phyloP scores from a whole-genome alignment of 1,140 invertebrate species.

The Limonius californicus region DNA sequence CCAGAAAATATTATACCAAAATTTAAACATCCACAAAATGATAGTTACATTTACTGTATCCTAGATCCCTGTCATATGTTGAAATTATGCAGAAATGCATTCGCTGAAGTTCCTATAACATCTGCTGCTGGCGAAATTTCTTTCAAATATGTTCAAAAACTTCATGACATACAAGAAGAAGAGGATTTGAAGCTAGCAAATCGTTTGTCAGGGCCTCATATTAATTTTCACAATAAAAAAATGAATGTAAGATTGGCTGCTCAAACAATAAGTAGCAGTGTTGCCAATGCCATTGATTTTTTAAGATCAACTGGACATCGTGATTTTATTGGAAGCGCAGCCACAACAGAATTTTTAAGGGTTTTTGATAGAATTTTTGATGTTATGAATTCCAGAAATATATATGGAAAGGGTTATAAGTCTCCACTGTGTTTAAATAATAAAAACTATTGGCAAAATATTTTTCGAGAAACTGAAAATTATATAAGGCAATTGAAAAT shows the following conservation, averaged over 20 bases:
- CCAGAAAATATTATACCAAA: constrained; percentile 2
- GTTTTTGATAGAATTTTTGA: constrained; percentile 39
- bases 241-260: constrained; percentile 36
- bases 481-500: constrained; percentile 15
- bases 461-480: constrained; percentile 19
- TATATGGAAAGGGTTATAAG: constrained; percentile 35
- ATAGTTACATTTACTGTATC: constrained; percentile 3
- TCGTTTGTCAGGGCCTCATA: constrained; percentile 25
- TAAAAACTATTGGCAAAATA: constrained; percentile 22
- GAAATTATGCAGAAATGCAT: background rate
- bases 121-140: constrained; percentile 22
- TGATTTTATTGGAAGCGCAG: constrained; percentile 30
- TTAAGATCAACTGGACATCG: constrained; percentile 21
- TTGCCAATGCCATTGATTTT: constrained; percentile 39
- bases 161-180: constrained; percentile 31
- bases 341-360: constrained; percentile 34
- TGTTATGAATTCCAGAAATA: constrained; percentile 32
- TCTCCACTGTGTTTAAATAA: constrained; percentile 29
- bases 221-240: constrained; percentile 33
- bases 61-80: constrained; percentile 3
- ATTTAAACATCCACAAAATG: constrained; percentile 17
- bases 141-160: constrained; percentile 31
- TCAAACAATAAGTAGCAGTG: constrained; percentile 34
- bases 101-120: background rate
- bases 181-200: constrained; percentile 35